Evolutionary conservation across 2,888 invertebrate genomes (phyloP).

Genomic region (Zeuzera pyrina): DNA sequence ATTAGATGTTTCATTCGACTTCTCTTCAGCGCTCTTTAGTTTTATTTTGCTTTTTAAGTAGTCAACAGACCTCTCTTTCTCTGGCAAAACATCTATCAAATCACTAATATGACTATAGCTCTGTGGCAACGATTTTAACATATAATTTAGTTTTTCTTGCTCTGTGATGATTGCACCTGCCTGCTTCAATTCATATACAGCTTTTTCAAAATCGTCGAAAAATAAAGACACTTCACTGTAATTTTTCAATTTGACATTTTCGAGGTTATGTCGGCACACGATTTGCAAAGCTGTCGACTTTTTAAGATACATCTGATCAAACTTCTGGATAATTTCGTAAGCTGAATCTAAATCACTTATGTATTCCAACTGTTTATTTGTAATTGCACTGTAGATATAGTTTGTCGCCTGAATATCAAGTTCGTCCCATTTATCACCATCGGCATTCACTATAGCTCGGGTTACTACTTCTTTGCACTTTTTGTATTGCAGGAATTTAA

Average conservation of each 20-base stretch:
- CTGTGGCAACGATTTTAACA: conserved; percentile 9
- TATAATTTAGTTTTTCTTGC: conserved; percentile 11
- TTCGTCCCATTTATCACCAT: conserved; percentile 9
- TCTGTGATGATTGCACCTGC: conserved; percentile 9
- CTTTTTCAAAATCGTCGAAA: conserved; percentile 17
- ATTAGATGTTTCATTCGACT: neutral
- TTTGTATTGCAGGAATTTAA: conserved; percentile 17
- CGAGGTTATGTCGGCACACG: conserved; percentile 16
- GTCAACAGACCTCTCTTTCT: conserved; percentile 8
- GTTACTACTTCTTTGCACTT: conserved; percentile 13
- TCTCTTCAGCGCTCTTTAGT: conserved; percentile 4
- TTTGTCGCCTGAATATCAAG: conserved; percentile 15
- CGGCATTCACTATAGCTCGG: conserved; percentile 7
- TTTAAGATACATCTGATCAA: conserved; percentile 17
- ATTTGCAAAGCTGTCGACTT: conserved; percentile 18
- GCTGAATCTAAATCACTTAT: conserved; percentile 11
- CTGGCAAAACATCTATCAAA: conserved; percentile 10
- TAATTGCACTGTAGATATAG: too few relatives aligned
- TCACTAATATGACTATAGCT: conserved; percentile 10
- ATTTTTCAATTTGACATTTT: conserved; percentile 17
- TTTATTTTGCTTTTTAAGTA: conserved; percentile 12
- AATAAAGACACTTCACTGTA: conserved; percentile 11
- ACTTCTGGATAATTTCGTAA: conserved; percentile 14
- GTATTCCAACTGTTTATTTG: conserved; percentile 18
- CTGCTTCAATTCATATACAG: conserved; percentile 13